Conservation (phyloP, 2,888 invertebrate species). For the Gisinianus flammeolus region DNA sequence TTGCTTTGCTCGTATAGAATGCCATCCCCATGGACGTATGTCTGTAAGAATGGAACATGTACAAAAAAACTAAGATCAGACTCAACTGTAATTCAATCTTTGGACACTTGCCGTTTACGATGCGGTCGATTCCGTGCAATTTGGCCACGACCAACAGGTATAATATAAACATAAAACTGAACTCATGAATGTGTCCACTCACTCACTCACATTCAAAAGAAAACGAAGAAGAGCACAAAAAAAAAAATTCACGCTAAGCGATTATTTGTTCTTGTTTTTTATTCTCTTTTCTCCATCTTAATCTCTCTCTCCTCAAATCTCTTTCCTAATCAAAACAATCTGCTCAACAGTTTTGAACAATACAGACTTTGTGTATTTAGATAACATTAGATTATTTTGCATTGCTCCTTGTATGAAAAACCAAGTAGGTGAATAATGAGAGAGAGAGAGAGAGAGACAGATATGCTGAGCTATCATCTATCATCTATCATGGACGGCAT, state of each 20-base stretch:
- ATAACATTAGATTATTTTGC: too few relatives aligned
- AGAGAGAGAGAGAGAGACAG: not conserved
- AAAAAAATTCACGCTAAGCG: not conserved
- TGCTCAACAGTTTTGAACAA: not conserved
- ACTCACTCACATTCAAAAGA: not conserved
- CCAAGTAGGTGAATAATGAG: not conserved
- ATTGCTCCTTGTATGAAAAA: not conserved
- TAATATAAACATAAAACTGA: not conserved
- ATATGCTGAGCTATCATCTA: too few relatives aligned
- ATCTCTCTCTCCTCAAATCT: not conserved
- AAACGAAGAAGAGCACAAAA: not conserved
- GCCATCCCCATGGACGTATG: constrained; percentile 59
- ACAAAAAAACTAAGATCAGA: constrained; percentile 57
- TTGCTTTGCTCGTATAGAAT: constrained; percentile 40
- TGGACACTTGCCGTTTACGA: constrained; percentile 71
- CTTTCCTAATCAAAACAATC: not conserved
- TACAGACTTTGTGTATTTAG: too few relatives aligned
- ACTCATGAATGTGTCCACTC: not conserved
- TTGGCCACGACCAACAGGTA: constrained; percentile 72
- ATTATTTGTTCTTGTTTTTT: not conserved
- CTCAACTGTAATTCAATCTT: constrained; percentile 60
- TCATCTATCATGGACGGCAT: too few relatives aligned
- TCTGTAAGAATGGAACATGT: constrained; percentile 58
- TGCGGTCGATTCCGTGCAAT: constrained; percentile 73
- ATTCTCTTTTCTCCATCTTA: not conserved